Percentiles rank a stretch among this genome's conserved stretches.
Evolutionary conservation across 1,140 invertebrate genomes (phyloP).

Genomic region (Hesperophylax magnus): DNA sequence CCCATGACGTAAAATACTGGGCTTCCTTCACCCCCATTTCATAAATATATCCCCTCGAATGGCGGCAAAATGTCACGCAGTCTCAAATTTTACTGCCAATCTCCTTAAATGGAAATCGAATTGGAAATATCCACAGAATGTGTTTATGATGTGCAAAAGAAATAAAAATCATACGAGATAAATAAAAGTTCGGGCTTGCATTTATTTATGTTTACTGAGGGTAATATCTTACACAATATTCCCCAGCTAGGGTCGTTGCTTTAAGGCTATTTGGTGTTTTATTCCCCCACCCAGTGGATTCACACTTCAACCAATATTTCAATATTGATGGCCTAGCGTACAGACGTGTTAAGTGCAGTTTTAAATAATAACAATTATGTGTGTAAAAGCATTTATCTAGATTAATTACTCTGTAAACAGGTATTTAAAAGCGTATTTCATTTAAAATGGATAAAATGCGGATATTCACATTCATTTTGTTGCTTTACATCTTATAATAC

Average conservation of each 20-base stretch:
- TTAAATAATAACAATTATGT: too few species aligned
- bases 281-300: not conserved
- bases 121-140: constrained; percentile 37
- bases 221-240: constrained; percentile 4
- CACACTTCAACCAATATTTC: constrained; percentile 14
- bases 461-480: too few species aligned
- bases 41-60: not conserved
- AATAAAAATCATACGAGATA: constrained; percentile 43
- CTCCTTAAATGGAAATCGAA: constrained; percentile 25
- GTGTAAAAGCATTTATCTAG: too few species aligned
- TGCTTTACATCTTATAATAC: too few species aligned
- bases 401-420: too few species aligned
- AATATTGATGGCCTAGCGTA: too few species aligned
- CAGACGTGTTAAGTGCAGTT: too few species aligned
- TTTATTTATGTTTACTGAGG: constrained; percentile 42
- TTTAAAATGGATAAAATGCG: too few species aligned
- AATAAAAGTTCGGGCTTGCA: constrained; percentile 42
- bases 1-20: constrained; percentile 11
- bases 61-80: constrained; percentile 9
- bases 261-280: constrained; percentile 2
- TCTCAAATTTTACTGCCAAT: constrained; percentile 32
- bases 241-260: constrained; percentile 7
- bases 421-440: too few species aligned
- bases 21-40: not conserved
- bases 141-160: constrained; percentile 40